Evolutionary conservation across 2,888 invertebrate species (phyloP), one percentile per base, ranked within the genome.

Genomic region (Lepeophtheirus nordmannii): DNA sequence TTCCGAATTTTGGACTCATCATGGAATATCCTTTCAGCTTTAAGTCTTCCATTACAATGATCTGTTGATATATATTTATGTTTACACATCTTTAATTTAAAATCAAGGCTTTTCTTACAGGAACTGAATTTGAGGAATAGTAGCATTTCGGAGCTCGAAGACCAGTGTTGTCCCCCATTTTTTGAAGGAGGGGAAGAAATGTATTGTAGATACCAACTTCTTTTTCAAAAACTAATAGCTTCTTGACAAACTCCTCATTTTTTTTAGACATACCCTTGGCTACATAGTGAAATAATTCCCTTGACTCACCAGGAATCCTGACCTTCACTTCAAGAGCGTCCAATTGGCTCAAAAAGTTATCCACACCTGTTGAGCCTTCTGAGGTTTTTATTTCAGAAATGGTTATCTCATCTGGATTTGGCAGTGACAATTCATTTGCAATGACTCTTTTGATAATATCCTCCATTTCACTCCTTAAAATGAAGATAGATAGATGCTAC

Each of bases 1-100:
- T 46, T n/a, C 53, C 53, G 8, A 46, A 46, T 17, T 46, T 46
- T n/a, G 53, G n/a, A 17, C 53, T 46, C 53, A 46, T 46, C 53
- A 46, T 46, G n/a, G 53, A n/a, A 46, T n/a, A 46, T 14, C 53
- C 53, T 46, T 46, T 46, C 53, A n/a, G 2, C 8, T 46, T 46
- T 14, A 46, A 17, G 17, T 46, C 17, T 17, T 46, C 53, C 53
- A 46, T 46, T 5, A 46, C 53, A 17, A 46, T 8, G 7, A 30
- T 7, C 30, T 30, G 30, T 30, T 30, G 30, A 30, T 30, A 30
- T 30, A 30, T 30, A 5, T 5, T 30, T 30, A 30, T 30, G 7
- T 30, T 30, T 5, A 7, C 3, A 30, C 30, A 30, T 30, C 2
- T 30, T 30, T 30, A 5, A 30, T 30, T 30, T 7, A 30, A 30